Evolutionary conservation across 2,113 vertebrate genomes (phyloP).

Genomic region (Siniperca chuatsi): DNA sequence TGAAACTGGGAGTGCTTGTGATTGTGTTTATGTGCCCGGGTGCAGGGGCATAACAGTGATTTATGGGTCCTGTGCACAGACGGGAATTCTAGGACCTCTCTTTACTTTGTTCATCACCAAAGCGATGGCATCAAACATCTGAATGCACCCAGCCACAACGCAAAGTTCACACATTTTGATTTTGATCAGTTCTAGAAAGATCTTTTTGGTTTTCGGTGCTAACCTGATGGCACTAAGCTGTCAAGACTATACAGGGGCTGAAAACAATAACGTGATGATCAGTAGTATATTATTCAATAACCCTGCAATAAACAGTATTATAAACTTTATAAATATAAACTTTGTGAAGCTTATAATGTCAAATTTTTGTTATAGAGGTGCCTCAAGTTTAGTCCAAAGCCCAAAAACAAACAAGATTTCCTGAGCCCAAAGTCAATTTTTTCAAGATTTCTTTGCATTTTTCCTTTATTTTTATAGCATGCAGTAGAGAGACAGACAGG

Average conservation of each 20-base stretch:
- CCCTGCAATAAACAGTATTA: not conserved
- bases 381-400: not conserved
- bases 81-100: constrained; percentile 36
- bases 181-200: constrained; percentile 12
- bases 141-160: constrained; percentile 30
- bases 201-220: no score
- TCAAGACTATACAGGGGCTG: not conserved
- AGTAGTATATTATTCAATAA: not conserved
- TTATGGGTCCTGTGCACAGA: constrained; percentile 58
- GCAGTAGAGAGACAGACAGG: not conserved
- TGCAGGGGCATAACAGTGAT: constrained; percentile 62
- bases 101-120: constrained; percentile 37
- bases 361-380: constrained; percentile 6
- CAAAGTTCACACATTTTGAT: constrained; percentile 46
- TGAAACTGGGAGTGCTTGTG: constrained; percentile 35
- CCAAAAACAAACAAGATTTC: not conserved
- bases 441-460: not conserved
- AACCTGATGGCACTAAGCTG: not conserved
- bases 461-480: not conserved
- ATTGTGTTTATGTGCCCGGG: constrained; percentile 61
- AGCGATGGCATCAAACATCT: constrained; percentile 50
- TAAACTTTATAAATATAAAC: not conserved
- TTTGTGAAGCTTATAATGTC: not conserved
- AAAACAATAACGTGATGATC: not conserved
- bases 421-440: not conserved